Percentiles rank a stretch among this genome's conserved stretches.
These are phyloP conservation scores for Epistrophe eligans DNA, from an alignment of 2,888 invertebrate species.

Conservation along the genomic window DNA sequence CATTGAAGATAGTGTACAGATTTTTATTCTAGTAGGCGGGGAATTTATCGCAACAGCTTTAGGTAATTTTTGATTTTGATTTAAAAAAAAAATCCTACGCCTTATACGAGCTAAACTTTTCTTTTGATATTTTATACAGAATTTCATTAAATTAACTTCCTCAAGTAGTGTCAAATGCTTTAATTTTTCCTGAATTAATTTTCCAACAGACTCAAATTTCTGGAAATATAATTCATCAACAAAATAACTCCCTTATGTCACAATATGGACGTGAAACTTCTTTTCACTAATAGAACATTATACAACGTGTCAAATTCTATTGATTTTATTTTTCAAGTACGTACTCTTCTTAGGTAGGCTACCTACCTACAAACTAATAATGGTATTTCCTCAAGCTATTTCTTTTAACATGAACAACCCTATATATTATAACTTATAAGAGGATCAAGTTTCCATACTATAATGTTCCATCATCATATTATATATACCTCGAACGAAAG, in stretches of 20 bases:
- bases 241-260: background rate
- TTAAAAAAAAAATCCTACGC: no score
- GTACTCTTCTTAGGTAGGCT: no score
- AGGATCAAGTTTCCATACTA: slow-evolving; percentile 16
- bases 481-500: background rate
- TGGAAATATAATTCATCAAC: background rate
- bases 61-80: no score
- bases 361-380: no score
- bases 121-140: background rate
- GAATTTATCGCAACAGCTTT: no score
- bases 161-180: background rate
- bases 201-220: background rate
- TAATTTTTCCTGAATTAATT: background rate
- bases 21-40: no score
- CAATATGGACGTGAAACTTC: background rate
- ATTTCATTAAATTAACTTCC: background rate
- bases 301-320: slow-evolving; percentile 35
- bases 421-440: background rate
- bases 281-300: background rate
- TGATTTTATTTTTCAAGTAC: slow-evolving; percentile 25
- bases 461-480: background rate
- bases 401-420: slow-evolving; percentile 1
- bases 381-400: slow-evolving; percentile 11
- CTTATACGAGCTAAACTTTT: no score
- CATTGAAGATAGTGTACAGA: no score